A percentile compares a stretch with the other conserved stretches of the same genome.
Conservation (phyloP, 2,888 invertebrate species). For the Drymonia ruficornis region DNA sequence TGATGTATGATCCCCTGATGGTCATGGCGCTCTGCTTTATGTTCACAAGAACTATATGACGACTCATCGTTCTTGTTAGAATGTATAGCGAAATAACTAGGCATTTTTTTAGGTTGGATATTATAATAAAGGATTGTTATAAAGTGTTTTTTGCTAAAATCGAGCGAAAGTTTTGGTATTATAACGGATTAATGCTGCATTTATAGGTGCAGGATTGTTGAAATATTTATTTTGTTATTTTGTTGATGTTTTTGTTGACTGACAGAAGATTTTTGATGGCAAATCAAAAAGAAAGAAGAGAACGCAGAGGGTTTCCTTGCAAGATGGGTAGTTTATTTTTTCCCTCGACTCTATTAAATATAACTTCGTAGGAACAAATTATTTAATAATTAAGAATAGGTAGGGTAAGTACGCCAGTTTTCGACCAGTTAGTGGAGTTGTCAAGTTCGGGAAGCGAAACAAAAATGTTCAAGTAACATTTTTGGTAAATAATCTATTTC, state of each 20-base stretch:
- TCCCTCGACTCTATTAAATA: too few species aligned
- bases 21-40: too few species aligned
- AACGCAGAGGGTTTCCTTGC: too few species aligned
- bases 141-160: too few species aligned
- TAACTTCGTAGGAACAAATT: too few species aligned
- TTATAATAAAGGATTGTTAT: not conserved
- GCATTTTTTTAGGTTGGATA: not conserved
- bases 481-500: too few species aligned
- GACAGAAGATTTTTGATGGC: not conserved
- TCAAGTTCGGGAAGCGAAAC: too few species aligned
- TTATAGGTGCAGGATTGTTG: not conserved
- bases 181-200: not conserved
- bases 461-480: too few species aligned
- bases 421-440: too few species aligned
- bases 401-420: too few species aligned
- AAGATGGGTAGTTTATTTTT: too few species aligned
- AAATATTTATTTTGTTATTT: not conserved
- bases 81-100: not conserved
- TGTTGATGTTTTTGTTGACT: not conserved
- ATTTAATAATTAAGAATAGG: too few species aligned
- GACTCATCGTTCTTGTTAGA: conserved; percentile 10
- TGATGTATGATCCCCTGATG: conserved; percentile 21
- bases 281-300: not conserved
- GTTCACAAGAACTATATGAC: conserved; percentile 16
- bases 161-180: not conserved